Evolutionary conservation across 2,888 invertebrate genomes (phyloP).

Genomic region (Phalera bucephala): DNA sequence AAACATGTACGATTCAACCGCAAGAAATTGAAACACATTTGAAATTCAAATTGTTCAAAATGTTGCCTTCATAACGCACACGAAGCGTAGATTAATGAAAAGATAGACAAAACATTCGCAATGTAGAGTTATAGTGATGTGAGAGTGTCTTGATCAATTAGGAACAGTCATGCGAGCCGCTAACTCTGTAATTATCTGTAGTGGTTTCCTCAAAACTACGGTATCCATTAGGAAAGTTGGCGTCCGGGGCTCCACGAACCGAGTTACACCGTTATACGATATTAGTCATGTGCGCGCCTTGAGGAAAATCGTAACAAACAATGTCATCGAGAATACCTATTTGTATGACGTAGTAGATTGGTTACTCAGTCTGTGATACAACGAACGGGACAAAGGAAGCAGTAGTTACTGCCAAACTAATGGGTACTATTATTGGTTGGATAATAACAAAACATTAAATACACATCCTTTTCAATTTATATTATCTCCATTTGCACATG

Average conservation of each 20-base stretch:
- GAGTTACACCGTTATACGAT: slow-evolving; percentile 56
- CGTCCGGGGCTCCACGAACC: slow-evolving; percentile 39
- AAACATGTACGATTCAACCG: slow-evolving; percentile 32
- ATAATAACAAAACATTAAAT: too few relatives aligned
- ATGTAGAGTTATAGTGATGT: slow-evolving; percentile 33
- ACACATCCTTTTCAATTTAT: too few relatives aligned
- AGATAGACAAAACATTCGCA: slow-evolving; percentile 19
- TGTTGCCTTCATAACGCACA: slow-evolving; percentile 19
- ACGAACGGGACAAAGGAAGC: slow-evolving; percentile 9
- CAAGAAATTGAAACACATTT: slow-evolving; percentile 37
- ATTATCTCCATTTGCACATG: too few relatives aligned
- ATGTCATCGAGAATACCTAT: slow-evolving; percentile 35
- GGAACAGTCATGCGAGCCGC: slow-evolving; percentile 54
- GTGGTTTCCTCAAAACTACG: slow-evolving; percentile 68
- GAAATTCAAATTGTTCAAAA: slow-evolving; percentile 35
- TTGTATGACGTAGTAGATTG: slow-evolving; percentile 24
- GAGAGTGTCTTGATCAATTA: slow-evolving; percentile 66
- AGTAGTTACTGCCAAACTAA: too few relatives aligned
- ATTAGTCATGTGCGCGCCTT: slow-evolving; percentile 57
- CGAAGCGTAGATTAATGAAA: slow-evolving; percentile 20
- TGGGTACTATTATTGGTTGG: too few relatives aligned
- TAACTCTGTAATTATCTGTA: slow-evolving; percentile 70
- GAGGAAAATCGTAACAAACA: slow-evolving; percentile 58
- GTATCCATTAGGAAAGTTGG: slow-evolving; percentile 71
- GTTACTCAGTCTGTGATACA: slow-evolving; percentile 23